A percentile compares a stretch with the other conserved stretches of the same genome.
Conservation (phyloP, 37 sponge, comb jelly and placozoan species). For the Corticium candelabrum region DNA sequence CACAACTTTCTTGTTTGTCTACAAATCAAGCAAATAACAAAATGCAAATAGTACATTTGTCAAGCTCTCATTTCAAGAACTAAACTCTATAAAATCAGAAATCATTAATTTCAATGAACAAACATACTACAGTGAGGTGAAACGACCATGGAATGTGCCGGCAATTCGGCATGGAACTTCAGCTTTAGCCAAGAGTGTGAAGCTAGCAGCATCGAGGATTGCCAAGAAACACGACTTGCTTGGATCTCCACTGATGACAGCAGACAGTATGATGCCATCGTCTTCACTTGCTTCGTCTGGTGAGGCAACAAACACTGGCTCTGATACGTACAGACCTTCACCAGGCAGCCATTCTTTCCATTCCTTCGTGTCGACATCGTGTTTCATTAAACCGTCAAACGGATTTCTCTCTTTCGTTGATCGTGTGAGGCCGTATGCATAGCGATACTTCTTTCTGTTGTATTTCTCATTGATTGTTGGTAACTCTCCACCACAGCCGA, state of each 20-base stretch:
- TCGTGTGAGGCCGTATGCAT: not conserved
- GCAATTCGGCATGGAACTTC: not conserved
- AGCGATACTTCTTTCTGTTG: not conserved
- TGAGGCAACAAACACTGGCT: not conserved
- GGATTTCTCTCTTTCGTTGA: not conserved
- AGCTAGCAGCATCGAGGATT: not conserved
- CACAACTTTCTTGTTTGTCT: too few species aligned
- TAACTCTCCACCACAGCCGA: too few species aligned
- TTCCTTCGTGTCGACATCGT: not conserved
- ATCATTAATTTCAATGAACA: too few species aligned
- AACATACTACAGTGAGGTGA: not conserved
- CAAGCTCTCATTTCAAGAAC: too few species aligned
- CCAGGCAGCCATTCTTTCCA: not conserved
- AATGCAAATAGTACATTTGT: too few species aligned
- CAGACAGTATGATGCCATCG: not conserved
- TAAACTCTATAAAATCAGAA: too few species aligned
- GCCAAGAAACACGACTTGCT: not conserved
- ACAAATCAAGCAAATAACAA: too few species aligned
- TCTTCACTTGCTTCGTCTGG: not conserved
- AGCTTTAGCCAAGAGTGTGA: not conserved
- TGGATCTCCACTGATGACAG: not conserved
- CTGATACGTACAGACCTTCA: not conserved
- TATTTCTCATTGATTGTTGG: not conserved
- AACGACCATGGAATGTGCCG: not conserved
- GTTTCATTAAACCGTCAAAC: not conserved